phyloP scores from a whole-genome alignment of 2,797 vertebrate genomes.

The Hafferia zeledoni region DNA sequence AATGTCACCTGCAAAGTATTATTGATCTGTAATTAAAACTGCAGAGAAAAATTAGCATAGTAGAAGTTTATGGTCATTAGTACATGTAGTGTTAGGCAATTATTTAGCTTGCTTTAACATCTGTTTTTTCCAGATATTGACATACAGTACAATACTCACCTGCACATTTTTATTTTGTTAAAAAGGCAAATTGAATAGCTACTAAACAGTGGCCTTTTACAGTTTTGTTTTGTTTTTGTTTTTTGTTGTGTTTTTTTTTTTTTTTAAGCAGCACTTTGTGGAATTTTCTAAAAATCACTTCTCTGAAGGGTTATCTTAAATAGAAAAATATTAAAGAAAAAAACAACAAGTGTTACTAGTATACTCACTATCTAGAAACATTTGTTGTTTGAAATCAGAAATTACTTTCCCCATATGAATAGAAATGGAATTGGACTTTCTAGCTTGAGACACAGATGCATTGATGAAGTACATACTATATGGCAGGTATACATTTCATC shows the following conservation, averaged over 20 bases:
- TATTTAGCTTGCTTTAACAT: slow-evolving; percentile 84
- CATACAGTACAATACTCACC: slow-evolving; percentile 53
- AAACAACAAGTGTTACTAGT: not conserved
- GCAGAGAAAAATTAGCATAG: slow-evolving; percentile 90
- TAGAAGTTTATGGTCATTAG: slow-evolving; percentile 85
- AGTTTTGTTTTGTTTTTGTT: not conserved
- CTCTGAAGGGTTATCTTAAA: not conserved
- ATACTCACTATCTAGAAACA: not conserved
- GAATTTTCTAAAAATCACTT: not conserved
- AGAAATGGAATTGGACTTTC: not conserved
- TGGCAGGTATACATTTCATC: not conserved
- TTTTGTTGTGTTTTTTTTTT: no score
- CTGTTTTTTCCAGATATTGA: slow-evolving; percentile 81
- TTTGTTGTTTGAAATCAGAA: not conserved
- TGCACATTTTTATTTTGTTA: slow-evolving; percentile 67
- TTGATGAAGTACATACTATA: not conserved
- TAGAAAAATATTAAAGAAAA: not conserved
- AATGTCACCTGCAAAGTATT: slow-evolving; percentile 91
- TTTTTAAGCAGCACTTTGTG: not conserved
- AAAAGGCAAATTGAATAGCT: slow-evolving; percentile 68
- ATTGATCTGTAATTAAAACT: slow-evolving; percentile 97
- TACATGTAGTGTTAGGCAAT: slow-evolving; percentile 81
- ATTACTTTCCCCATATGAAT: not conserved
- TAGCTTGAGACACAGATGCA: not conserved
- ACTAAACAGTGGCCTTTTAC: not conserved